phyloP scores from a whole-genome alignment of 92 coral and sea anemone species.

The Diadumene lineata region DNA sequence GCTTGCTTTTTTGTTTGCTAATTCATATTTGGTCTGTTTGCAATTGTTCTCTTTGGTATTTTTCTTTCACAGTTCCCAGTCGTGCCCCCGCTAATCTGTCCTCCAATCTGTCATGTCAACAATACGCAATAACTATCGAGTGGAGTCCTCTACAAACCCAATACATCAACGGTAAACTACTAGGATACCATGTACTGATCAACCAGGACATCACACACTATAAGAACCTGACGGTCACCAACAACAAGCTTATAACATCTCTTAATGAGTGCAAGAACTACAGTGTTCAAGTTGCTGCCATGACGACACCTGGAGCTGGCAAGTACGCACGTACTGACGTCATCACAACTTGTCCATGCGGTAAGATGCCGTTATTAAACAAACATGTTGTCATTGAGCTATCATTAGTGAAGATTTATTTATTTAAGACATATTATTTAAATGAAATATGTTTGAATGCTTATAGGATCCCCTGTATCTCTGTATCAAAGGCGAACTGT shows the following conservation, averaged over 20 bases:
- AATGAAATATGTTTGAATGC: no score
- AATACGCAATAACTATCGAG: slow-evolving; percentile 7
- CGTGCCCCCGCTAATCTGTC: slow-evolving; percentile 8
- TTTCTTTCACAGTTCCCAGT: slow-evolving; percentile 34
- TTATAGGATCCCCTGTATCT: neutral
- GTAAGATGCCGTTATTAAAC: slow-evolving; percentile 4
- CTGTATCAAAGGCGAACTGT: neutral
- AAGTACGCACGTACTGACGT: slow-evolving; percentile 6
- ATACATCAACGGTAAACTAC: slow-evolving; percentile 5
- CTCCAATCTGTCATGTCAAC: slow-evolving; percentile 13
- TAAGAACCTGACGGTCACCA: neutral
- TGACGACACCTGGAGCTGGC: slow-evolving; percentile 33
- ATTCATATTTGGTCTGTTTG: neutral
- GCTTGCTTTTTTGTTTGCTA: no score
- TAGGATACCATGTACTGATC: slow-evolving; percentile 21
- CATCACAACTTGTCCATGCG: slow-evolving; percentile 24
- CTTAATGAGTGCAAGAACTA: slow-evolving; percentile 54
- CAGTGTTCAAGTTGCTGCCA: slow-evolving; percentile 41
- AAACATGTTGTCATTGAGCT: neutral
- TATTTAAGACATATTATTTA: neutral
- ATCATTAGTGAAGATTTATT: neutral
- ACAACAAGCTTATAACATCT: neutral
- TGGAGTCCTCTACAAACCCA: slow-evolving; percentile 8
- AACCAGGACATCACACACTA: neutral
- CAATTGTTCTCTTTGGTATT: neutral